Evolutionary conservation across 2,113 vertebrate species (phyloP), one percentile per base, ranked within the genome.

Genomic region (Seriola quinqueradiata): DNA sequence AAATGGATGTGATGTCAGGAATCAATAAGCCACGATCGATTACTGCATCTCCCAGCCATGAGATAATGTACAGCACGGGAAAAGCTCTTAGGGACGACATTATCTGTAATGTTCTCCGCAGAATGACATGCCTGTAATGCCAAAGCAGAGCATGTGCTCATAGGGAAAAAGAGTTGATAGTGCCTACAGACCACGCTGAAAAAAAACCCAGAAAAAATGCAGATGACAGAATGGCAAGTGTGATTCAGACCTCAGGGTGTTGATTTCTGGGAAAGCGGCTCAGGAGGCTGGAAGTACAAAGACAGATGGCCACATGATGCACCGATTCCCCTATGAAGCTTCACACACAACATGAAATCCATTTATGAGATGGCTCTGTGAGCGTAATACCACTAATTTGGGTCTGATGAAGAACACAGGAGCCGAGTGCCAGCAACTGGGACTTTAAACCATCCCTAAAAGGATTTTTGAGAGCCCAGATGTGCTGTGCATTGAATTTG

Each of bases 251-350:
- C 76, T 83, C 69, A 48, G 86, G 66, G 79, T 89, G 90, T 92
- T 87, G 89, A 91, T 89, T 90, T 91, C 86, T 87, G 84, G 84
- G 83, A 92, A 90, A 76, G 74, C 60, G 81, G 72, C 84, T 88
- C 85, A 58, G 71, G 86, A 86, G 85, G 76, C 73, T 87, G 79
- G 84, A 85, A 86, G 74, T 70, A 86, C 17, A 34, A 82, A 88
- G 87, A 90, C 92, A 93, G 90, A 93, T 91, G 91, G 87, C 91
- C 86, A 70, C 77, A 81, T 54, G 86, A 68, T 83, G 87, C 70
- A 77, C 61, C 3, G 78, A 76, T 79, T 88, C 87, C 76, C 82
- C 81, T 87, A 65, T 72, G 81, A 91, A 64, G 81, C 87, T 74
- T 77, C 82, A 70, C 85, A 80, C 57, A 90, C 87, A 86, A 89